These are phyloP conservation scores for Drosophila peninsularis DNA, from an alignment of 2,888 invertebrate genomes.

Conservation along the genomic window DNA sequence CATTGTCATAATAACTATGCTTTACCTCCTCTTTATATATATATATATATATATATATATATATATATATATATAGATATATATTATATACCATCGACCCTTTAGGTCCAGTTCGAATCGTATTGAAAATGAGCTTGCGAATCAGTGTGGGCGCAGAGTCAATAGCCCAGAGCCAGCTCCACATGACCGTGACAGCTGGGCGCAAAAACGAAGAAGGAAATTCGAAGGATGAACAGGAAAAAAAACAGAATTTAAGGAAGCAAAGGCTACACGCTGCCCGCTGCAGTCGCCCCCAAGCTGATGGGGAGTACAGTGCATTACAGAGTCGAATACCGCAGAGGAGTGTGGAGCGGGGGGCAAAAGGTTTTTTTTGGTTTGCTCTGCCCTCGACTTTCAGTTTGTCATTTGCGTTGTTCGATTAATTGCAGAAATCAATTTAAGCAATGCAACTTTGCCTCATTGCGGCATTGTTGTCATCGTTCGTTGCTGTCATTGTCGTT, in stretches of 20 bases:
- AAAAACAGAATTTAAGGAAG: slow-evolving; percentile 21
- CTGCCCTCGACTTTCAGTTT: slow-evolving; percentile 50
- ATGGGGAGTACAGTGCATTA: slow-evolving; percentile 73
- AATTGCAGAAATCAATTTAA: slow-evolving; percentile 83
- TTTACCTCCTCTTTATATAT: not conserved
- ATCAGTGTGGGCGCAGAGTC: slow-evolving; percentile 41
- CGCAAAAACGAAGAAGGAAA: slow-evolving; percentile 30
- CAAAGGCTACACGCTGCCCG: not conserved
- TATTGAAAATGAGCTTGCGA: not conserved
- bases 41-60: too few relatives aligned
- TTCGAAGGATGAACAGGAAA: slow-evolving; percentile 42
- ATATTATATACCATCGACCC: too few relatives aligned
- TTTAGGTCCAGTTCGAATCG: not conserved
- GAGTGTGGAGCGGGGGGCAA: slow-evolving; percentile 5
- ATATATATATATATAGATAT: too few relatives aligned
- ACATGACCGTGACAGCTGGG: slow-evolving; percentile 61
- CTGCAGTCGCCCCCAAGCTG: slow-evolving; percentile 44
- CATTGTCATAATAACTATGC: not conserved
- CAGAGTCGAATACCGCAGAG: not conserved
- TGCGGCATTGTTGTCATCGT: slow-evolving; percentile 57
- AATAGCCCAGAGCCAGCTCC: slow-evolving; percentile 44
- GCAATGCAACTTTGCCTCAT: slow-evolving; percentile 79
- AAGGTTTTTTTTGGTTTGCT: slow-evolving; percentile 11
- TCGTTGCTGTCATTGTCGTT: slow-evolving; percentile 23
- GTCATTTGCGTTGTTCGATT: slow-evolving; percentile 79